Evolutionary conservation across 2,888 invertebrate species (phyloP).

Genomic region (Endotricha flammealis): DNA sequence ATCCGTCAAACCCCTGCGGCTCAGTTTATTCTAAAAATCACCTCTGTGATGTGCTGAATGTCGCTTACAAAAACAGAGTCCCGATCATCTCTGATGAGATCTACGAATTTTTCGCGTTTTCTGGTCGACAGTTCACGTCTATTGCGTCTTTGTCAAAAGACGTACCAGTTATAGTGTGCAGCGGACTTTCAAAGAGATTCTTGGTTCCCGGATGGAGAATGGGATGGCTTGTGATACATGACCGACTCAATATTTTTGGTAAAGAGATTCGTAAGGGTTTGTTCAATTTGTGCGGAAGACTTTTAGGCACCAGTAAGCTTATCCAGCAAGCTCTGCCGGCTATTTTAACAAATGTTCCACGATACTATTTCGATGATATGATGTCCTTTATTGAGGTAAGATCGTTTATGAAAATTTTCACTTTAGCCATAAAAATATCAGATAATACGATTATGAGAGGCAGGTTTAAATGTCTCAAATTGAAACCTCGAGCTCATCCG

Average conservation of each 20-base stretch:
- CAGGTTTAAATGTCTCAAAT: too few relatives aligned
- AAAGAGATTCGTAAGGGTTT: constrained; percentile 69
- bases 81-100: constrained; percentile 99
- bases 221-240: constrained; percentile 97
- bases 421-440: too few relatives aligned
- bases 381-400: constrained; percentile 69
- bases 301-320: constrained; percentile 93
- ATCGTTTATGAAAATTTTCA: too few relatives aligned
- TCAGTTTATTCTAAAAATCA: constrained; percentile 92
- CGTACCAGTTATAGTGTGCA: constrained; percentile 95
- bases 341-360: constrained; percentile 90
- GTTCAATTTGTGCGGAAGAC: constrained; percentile 85
- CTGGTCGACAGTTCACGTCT: constrained; percentile 86
- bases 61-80: constrained; percentile 86
- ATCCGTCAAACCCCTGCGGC: constrained; percentile 99
- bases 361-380: constrained; percentile 86
- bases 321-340: constrained; percentile 92
- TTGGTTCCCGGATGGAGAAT: constrained; percentile 97
- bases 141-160: constrained; percentile 89
- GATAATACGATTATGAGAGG: too few relatives aligned
- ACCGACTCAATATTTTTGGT: constrained; percentile 83
- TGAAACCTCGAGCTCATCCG: too few relatives aligned
- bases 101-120: constrained; percentile 96
- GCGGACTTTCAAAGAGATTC: constrained; percentile 96
- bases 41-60: constrained; percentile 85